phyloP scores from a whole-genome alignment of 2,113 vertebrate species.

The Apteryx mantelli region DNA sequence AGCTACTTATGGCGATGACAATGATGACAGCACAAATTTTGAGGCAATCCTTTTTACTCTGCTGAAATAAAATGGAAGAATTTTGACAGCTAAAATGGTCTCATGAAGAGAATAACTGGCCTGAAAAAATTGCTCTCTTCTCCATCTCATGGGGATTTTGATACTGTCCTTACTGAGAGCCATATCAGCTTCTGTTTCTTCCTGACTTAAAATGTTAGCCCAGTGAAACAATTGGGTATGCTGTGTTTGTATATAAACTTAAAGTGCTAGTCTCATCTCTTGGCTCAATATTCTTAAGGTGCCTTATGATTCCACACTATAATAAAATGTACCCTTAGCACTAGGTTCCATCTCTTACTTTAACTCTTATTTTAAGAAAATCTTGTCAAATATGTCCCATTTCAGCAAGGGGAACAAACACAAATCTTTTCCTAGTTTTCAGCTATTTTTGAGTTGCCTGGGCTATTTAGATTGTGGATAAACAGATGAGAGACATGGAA shows the following conservation, averaged over 20 bases:
- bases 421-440: background rate
- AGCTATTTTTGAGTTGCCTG: conserved; percentile 26
- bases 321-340: conserved; percentile 14
- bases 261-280: background rate
- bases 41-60: background rate
- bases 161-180: background rate
- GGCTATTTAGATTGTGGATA: conserved; percentile 38
- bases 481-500: conserved; percentile 14
- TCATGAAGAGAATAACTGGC: background rate
- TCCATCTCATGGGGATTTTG: background rate
- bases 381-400: background rate
- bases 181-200: background rate
- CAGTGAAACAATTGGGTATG: background rate
- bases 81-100: background rate
- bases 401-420: background rate
- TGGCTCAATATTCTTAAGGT: background rate
- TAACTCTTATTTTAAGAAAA: conserved; percentile 19
- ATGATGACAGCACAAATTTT: background rate
- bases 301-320: background rate
- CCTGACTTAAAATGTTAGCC: background rate
- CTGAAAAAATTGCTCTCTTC: background rate
- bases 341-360: background rate
- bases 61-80: background rate
- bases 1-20: background rate
- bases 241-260: background rate